phyloP scores from a whole-genome alignment of 53 echinoderm and acorn worm species.

The Stichopus horrens region DNA sequence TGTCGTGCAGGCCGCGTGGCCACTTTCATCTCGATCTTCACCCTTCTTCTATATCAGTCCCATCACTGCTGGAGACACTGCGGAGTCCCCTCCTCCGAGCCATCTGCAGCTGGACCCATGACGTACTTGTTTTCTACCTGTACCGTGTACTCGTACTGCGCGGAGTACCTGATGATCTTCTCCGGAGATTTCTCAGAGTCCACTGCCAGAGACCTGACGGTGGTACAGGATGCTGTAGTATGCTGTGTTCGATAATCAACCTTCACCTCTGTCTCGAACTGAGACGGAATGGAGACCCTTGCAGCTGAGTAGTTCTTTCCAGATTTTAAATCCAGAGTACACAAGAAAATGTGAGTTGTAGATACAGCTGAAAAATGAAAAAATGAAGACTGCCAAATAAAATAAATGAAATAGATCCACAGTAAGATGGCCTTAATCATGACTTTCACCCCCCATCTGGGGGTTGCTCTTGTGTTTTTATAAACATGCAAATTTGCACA shows the following conservation, averaged over 20 bases:
- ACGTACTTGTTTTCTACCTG: conserved; percentile 78
- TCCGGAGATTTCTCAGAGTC: conserved; percentile 81
- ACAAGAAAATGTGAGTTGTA: conserved; percentile 82
- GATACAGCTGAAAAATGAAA: conserved; percentile 12
- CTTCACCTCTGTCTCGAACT: conserved; percentile 57
- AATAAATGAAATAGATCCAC: no score
- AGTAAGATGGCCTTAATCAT: no score
- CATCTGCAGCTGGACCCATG: conserved; percentile 50
- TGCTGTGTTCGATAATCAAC: conserved; percentile 86
- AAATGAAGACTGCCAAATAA: not conserved
- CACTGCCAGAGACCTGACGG: conserved; percentile 81
- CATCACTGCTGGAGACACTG: conserved; percentile 64
- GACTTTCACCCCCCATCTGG: no score
- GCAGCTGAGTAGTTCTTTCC: conserved; percentile 48
- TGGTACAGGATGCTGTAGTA: conserved; percentile 86
- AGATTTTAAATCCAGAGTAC: conserved; percentile 69
- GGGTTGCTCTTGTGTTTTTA: no score
- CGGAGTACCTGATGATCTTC: conserved; percentile 78
- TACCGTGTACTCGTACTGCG: conserved; percentile 83
- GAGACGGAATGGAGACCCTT: conserved; percentile 53
- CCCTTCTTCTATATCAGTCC: not conserved
- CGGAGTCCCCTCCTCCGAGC: conserved; percentile 33
- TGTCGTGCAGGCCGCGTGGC: no score
- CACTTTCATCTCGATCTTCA: no score
- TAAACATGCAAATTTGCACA: no score